Base-by-base conservation (phyloP, 2,113 vertebrate species). In the Nannobrachium achirus region DNA sequence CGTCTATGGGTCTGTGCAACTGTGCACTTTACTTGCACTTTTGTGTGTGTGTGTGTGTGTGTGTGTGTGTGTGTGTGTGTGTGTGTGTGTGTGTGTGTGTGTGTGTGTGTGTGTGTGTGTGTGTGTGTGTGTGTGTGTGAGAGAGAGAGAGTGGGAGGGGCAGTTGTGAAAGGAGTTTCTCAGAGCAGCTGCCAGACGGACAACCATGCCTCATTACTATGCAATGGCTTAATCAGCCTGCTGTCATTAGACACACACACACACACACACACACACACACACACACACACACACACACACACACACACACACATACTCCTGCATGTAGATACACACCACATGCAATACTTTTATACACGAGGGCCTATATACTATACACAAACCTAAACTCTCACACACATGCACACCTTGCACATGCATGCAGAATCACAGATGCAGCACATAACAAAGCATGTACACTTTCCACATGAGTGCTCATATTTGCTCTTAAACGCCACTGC, bases 141-240 rank as follows among this genome's bases (percentile, higher is more conserved):
- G 56, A 63, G 42, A 46, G 2, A 69, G 71, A 59, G 83, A 42
- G 83, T 82, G 80, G 79, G 82, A 82, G 82, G 82, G 70, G 58
- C 73, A 81, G 81, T 82, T 85, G 87, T 89, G 78, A 87, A 82
- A 81, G 73, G 77, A 90, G 86, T 78, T 81, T 86, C 80, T 83
- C 78, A 83, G 75, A 83, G 85, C 91, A 91, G 90, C 90, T 91
- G 92, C 86, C 84, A 89, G 84, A 88, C 89, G 89, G 88, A 88
- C 86, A 84, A 71, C 82, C 82, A 78, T 76, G 80, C 80, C 89
- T 93, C 88, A 92, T 92, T 92, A 90, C 89, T 91, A 93, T 92
- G 86, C 91, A 88, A 89, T 76, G 83, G 86, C 90, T 92, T 92
- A 91, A 91, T 92, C 90, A 91, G 86, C 85, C 88, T 75, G 75